A percentile compares a stretch with the other conserved stretches of the same genome.
Evolutionary conservation across 2,113 vertebrate genomes (phyloP).

Genomic region (Tor tambroides): DNA sequence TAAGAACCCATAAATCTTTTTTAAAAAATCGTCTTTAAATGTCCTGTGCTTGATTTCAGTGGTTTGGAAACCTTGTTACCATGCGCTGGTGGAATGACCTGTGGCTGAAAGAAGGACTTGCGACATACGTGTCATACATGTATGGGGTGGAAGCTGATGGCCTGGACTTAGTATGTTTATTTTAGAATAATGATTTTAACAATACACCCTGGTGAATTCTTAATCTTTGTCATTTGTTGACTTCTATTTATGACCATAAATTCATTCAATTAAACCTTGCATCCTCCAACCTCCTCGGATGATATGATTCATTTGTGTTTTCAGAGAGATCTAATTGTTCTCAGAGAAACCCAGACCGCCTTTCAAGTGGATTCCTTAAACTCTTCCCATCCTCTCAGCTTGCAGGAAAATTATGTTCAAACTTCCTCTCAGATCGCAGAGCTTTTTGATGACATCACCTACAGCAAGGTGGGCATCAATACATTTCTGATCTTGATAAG

Average conservation of each 20-base stretch:
- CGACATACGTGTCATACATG: conserved; percentile 83
- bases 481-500: background rate
- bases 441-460: conserved; percentile 71
- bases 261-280: background rate
- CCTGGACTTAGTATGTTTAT: conserved; percentile 80
- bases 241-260: background rate
- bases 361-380: conserved; percentile 69
- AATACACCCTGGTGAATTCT: background rate
- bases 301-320: conserved; percentile 9
- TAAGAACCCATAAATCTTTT: background rate
- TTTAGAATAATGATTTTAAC: background rate
- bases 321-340: conserved; percentile 63
- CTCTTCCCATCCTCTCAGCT: conserved; percentile 70
- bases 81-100: conserved; percentile 93
- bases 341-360: conserved; percentile 58
- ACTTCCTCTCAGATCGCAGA: conserved; percentile 46
- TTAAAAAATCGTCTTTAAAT: background rate
- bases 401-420: conserved; percentile 48
- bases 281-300: background rate
- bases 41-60: conserved; percentile 71
- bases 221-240: background rate
- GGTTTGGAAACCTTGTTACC: conserved; percentile 96
- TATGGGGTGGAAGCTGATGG: conserved; percentile 71
- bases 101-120: conserved; percentile 94
- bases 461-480: conserved; percentile 69